Evolutionary conservation across 2,888 invertebrate species (phyloP).

Genomic region (Abrostola tripartita): DNA sequence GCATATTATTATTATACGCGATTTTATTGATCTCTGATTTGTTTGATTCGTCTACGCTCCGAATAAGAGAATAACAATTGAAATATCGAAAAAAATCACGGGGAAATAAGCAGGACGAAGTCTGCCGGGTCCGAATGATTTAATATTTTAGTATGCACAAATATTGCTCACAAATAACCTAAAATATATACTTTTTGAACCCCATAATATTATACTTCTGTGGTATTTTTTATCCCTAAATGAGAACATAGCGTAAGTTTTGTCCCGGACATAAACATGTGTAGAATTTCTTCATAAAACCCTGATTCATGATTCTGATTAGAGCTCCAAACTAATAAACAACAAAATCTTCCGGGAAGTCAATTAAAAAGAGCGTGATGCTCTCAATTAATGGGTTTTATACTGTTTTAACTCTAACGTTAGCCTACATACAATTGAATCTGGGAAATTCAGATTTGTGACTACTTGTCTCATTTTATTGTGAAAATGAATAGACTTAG

Average conservation of each 20-base stretch:
- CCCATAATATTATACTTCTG: neutral
- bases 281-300: neutral
- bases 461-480: too few species aligned
- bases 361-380: conserved; percentile 21
- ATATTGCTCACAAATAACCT: too few species aligned
- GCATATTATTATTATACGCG: too few species aligned
- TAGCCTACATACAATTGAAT: neutral
- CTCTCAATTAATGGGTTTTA: conserved; percentile 30
- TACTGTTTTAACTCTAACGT: neutral
- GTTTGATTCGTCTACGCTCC: too few species aligned
- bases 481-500: too few species aligned
- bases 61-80: too few species aligned
- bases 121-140: too few species aligned
- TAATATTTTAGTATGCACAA: too few species aligned
- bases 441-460: neutral
- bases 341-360: conserved; percentile 3
- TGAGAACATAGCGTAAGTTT: neutral
- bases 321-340: conserved; percentile 6
- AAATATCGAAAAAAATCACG: too few species aligned
- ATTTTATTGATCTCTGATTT: too few species aligned
- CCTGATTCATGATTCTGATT: neutral
- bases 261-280: neutral
- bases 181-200: neutral
- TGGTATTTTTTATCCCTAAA: neutral
- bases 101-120: too few species aligned